These are phyloP conservation scores for Acromyrmex heyeri DNA, from an alignment of 1,140 invertebrate species.

Conservation along the genomic window DNA sequence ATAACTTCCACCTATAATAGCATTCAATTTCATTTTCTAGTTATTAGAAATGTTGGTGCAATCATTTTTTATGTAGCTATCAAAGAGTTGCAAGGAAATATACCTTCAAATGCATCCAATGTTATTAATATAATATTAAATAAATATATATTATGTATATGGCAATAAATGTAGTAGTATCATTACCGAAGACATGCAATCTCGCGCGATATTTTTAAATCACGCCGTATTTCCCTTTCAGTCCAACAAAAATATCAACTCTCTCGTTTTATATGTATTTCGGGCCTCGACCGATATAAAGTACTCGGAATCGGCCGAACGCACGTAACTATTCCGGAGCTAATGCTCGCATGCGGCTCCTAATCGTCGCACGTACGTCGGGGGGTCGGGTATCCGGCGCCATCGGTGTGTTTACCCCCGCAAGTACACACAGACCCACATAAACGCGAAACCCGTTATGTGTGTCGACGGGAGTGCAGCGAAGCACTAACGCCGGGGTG, in stretches of 20 bases:
- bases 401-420: constrained; percentile 30
- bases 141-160: neutral
- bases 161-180: neutral
- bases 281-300: constrained; percentile 38
- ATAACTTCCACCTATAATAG: neutral
- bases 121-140: constrained; percentile 9
- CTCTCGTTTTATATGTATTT: constrained; percentile 15
- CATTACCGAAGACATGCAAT: neutral
- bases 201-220: neutral
- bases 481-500: constrained; percentile 66
- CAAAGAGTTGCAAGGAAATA: neutral
- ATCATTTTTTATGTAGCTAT: constrained; percentile 5
- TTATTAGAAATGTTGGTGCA: neutral
- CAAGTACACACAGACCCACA: neutral
- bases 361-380: constrained; percentile 55
- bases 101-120: neutral
- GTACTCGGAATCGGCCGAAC: neutral
- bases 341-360: constrained; percentile 59
- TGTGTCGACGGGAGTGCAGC: constrained; percentile 74
- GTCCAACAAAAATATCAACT: constrained; percentile 15
- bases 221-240: neutral
- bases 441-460: constrained; percentile 41
- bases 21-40: constrained; percentile 18
- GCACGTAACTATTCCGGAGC: constrained; percentile 46
- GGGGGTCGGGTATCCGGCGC: constrained; percentile 28